Base-by-base conservation (phyloP, 1,140 invertebrate species). In the Ceratitis capitata region DNA sequence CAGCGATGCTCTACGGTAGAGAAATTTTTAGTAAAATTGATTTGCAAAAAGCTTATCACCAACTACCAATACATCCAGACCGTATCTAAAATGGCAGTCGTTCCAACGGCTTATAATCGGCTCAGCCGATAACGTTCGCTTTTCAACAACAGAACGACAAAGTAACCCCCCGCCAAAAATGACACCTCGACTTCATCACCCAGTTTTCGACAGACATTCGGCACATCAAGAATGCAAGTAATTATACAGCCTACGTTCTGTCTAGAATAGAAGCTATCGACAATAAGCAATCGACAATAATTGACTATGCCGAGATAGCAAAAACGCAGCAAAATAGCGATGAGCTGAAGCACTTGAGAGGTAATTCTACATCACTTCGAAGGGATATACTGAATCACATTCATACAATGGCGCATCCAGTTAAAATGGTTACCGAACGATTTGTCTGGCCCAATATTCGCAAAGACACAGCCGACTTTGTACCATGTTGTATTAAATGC, bases 71-170 rank as follows among this genome's bases (percentile, higher is more conserved):
- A 29, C 16, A 42, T 14, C n/a, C n/a, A 10, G 32, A 64, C 16
- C 19, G 32, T 64, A 47, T 16, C 39, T 2, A 64, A 84, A 45
- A 26, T 35, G 19, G 56, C 1, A 2, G 64, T 84, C 23, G 26
- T 23, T 5, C 47, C 47, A 49, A 5, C 23, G 5, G n/a, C 56
- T 58, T 26, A 10, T 23, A 9, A 23, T 7, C 56, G 10, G 5
- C 7, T 61, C 92, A 91, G 84, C 92, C 92, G 3, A 85, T 93
- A 4, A 90, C 85, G 19, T 89, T 86, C 82, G 88, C 88, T 0
- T 90, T 89, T 85, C 51, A 39, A 26, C 49, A 86, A 23, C 85
- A 53, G 1, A 4, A n/a, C 0, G 84, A 86, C 9, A 86, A 85
- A 23, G 84, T 83, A 19, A 29, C 88, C 10, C 89, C 88, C n/a